Evolutionary conservation across 2,113 vertebrate genomes (phyloP).

Genomic region (Excalfactoria chinensis): DNA sequence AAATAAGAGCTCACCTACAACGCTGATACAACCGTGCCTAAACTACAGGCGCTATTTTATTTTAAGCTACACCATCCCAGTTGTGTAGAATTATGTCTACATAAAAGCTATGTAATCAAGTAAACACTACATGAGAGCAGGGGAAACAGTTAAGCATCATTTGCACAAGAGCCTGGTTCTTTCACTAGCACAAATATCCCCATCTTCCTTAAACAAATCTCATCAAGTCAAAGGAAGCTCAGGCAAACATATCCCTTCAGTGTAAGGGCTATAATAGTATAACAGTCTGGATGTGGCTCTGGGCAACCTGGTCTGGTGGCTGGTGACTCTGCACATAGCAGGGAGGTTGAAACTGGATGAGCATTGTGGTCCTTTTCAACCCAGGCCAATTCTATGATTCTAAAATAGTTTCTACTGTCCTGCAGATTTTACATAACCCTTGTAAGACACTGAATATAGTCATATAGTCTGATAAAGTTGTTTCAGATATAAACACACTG

Average conservation of each 20-base stretch:
- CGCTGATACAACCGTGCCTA: neutral
- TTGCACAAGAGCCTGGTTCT: accelerated
- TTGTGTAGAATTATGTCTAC: neutral
- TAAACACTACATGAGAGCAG: neutral
- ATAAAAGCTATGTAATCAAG: neutral
- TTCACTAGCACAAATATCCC: neutral
- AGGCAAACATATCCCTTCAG: neutral
- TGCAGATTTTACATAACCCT: neutral
- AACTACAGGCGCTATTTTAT: neutral
- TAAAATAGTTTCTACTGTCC: neutral
- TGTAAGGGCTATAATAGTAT: neutral
- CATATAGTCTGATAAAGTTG: neutral
- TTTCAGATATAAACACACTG: neutral
- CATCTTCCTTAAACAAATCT: neutral
- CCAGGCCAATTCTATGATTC: too few relatives aligned
- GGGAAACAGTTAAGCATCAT: neutral
- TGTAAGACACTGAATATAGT: neutral
- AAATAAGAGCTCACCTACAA: neutral
- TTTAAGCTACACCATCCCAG: neutral
- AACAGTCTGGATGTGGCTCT: too few relatives aligned
- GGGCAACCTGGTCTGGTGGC: too few relatives aligned
- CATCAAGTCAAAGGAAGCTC: neutral
- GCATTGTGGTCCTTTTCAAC: too few relatives aligned
- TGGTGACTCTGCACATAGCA: too few relatives aligned
- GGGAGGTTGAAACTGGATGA: too few relatives aligned